A percentile compares a stretch with the other conserved stretches of the same genome.
These are phyloP conservation scores for Achatina immaculata DNA, from an alignment of 1,140 invertebrate genomes.

Conservation along the genomic window DNA sequence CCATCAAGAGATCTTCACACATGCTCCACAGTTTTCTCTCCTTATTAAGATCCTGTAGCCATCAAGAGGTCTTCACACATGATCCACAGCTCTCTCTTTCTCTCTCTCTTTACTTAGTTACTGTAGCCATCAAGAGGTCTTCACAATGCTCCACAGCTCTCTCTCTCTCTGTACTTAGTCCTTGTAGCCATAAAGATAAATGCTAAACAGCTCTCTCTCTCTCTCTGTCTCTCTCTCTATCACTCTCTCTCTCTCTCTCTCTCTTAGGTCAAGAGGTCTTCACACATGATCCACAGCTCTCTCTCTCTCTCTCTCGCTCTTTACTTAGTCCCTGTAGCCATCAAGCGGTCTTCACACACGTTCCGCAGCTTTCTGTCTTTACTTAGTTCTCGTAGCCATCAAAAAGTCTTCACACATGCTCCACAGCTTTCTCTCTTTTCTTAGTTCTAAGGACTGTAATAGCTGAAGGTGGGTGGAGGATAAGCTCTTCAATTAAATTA, in stretches of 20 bases:
- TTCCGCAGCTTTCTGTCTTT: not conserved
- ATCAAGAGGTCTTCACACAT: not conserved
- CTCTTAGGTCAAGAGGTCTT: not conserved
- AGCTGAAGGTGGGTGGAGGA: too few species aligned
- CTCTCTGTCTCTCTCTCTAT: not conserved
- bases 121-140: not conserved
- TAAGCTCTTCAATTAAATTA: too few species aligned
- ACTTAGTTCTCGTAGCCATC: not conserved
- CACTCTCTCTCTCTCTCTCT: not conserved
- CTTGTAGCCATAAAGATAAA: not conserved
- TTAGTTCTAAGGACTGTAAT: too few species aligned
- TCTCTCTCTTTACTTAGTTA: not conserved
- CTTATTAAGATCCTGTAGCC: not conserved
- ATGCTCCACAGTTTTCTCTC: not conserved
- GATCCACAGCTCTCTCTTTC: not conserved
- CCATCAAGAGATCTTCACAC: not conserved
- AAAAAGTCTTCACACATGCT: too few species aligned
- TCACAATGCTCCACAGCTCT: not conserved
- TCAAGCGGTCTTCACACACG: not conserved
- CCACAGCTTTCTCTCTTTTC: too few species aligned
- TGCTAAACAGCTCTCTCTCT: not conserved
- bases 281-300: not conserved
- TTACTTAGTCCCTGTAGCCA: not conserved
- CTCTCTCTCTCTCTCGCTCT: not conserved
- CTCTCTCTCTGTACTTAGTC: not conserved